Conservation (phyloP, 2,797 vertebrate species). For the Chiloscyllium punctatum region DNA sequence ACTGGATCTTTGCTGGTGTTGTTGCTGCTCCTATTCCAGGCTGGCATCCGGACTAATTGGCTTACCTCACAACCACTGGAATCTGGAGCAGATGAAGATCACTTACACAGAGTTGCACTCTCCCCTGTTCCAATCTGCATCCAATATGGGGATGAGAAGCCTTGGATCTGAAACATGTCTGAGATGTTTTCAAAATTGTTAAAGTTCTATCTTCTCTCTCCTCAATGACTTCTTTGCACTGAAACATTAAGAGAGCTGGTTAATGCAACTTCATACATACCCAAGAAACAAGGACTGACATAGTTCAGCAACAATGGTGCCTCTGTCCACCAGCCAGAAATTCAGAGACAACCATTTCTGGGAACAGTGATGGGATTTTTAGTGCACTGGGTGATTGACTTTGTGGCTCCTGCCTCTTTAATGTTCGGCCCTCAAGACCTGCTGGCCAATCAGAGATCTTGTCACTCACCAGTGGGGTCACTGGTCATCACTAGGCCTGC, state of each 20-base stretch:
- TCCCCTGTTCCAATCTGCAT: not conserved
- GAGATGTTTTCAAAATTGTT: not conserved
- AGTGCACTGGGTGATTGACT: too few relatives aligned
- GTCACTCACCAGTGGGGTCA: too few relatives aligned
- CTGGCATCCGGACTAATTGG: not conserved
- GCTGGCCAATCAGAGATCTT: too few relatives aligned
- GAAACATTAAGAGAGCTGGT: not conserved
- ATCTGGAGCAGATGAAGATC: not conserved
- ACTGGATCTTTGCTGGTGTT: not conserved
- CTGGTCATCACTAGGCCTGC: too few relatives aligned
- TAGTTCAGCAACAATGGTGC: too few relatives aligned
- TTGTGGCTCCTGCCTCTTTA: too few relatives aligned
- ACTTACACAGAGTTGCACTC: not conserved
- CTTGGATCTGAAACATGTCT: not conserved
- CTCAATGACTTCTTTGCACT: not conserved
- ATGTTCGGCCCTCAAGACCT: too few relatives aligned
- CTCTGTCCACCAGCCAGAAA: too few relatives aligned
- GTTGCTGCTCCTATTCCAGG: not conserved
- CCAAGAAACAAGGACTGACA: not conserved
- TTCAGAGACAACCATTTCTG: too few relatives aligned
- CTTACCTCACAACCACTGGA: not conserved
- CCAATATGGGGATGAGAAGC: not conserved
- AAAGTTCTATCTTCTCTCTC: not conserved
- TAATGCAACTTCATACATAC: not conserved
- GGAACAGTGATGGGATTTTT: too few relatives aligned